These are phyloP conservation scores for Spilogale gracilis DNA, from an alignment of 2,113 vertebrate genomes.

Conservation along the genomic window DNA sequence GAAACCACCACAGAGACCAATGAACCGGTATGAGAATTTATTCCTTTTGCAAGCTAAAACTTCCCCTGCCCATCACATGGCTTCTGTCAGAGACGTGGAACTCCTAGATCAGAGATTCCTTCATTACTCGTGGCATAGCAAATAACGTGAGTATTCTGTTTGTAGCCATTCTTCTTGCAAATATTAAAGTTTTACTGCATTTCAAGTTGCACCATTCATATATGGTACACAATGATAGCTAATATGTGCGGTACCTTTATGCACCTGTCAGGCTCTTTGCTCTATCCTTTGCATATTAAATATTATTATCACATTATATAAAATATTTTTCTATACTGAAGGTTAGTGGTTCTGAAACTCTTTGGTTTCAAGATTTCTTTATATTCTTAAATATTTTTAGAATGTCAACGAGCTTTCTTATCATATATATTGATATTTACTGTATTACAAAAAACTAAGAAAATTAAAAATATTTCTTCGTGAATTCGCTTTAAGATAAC, in stretches of 20 bases:
- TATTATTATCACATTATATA: background rate
- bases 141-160: background rate
- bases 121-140: background rate
- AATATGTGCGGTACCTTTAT: background rate
- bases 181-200: background rate
- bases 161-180: background rate
- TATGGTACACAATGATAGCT: background rate
- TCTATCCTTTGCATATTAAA: background rate
- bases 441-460: background rate
- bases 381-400: background rate
- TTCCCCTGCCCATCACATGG: background rate
- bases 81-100: background rate
- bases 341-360: background rate
- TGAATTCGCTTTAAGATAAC: background rate
- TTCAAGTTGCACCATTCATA: background rate
- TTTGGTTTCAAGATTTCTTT: background rate
- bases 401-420: background rate
- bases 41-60: background rate
- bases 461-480: background rate
- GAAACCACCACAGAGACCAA: background rate
- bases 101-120: background rate
- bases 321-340: background rate
- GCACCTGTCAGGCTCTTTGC: background rate
- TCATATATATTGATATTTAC: background rate
- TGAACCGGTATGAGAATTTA: background rate